Percentiles rank a stretch among this genome's conserved stretches.
Conservation (phyloP, 2,888 invertebrate genomes). For the Tetropium fuscum region DNA sequence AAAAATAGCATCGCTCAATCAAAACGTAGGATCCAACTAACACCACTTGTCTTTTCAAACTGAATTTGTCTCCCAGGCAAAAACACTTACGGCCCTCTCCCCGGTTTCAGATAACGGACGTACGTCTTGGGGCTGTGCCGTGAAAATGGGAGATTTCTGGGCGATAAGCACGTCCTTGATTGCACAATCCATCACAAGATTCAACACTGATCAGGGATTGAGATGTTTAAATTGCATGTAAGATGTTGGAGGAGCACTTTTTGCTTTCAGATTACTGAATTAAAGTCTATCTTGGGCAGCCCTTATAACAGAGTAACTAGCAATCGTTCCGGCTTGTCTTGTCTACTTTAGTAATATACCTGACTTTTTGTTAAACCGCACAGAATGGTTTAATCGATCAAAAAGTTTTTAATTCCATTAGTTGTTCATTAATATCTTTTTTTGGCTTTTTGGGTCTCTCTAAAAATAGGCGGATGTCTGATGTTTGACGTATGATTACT, state of each 20-base stretch:
- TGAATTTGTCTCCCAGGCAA: constrained; percentile 56
- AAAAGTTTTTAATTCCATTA: constrained; percentile 46
- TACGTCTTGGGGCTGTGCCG: constrained; percentile 51
- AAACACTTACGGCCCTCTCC: constrained; percentile 53
- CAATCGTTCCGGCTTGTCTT: constrained; percentile 29
- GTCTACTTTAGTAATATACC: constrained; percentile 18
- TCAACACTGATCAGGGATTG: constrained; percentile 57
- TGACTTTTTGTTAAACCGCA: constrained; percentile 29
- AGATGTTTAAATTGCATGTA: constrained; percentile 60
- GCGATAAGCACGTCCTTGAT: constrained; percentile 58
- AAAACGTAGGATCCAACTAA: constrained; percentile 50
- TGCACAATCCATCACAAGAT: constrained; percentile 57
- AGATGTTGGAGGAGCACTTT: constrained; percentile 53
- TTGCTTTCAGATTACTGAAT: constrained; percentile 55
- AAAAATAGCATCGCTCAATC: constrained; percentile 49
- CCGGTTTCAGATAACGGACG: constrained; percentile 51
- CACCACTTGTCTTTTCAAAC: constrained; percentile 51
- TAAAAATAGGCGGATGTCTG: constrained; percentile 12
- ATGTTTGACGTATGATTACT: constrained; percentile 1
- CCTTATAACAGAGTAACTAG: constrained; percentile 43
- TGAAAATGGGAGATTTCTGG: constrained; percentile 40
- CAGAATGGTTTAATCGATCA: constrained; percentile 41
- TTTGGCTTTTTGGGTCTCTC: constrained; percentile 15
- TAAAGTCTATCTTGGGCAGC: constrained; percentile 47
- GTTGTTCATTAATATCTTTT: constrained; percentile 32